Evolutionary conservation across 2,888 invertebrate genomes (phyloP).

Genomic region (Dendrolimus houi): DNA sequence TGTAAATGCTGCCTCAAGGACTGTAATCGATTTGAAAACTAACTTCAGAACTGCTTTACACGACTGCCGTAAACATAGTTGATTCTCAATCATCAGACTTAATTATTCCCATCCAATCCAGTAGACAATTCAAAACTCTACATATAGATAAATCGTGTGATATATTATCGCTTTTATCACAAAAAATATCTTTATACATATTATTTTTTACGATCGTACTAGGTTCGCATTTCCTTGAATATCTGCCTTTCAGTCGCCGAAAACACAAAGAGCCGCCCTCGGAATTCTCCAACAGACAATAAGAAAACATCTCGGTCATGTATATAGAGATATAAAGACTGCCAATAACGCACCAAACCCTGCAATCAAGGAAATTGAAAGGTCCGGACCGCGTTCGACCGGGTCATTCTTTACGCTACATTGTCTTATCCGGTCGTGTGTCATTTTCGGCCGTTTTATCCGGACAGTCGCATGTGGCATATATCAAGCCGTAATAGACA

Average conservation of each 20-base stretch:
- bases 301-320: constrained; percentile 33
- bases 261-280: constrained; percentile 1
- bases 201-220: too few relatives aligned
- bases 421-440: constrained; percentile 55
- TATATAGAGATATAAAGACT: constrained; percentile 40
- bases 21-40: too few relatives aligned
- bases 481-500: too few relatives aligned
- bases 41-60: too few relatives aligned
- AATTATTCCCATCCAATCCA: too few relatives aligned
- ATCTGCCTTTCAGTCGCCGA: neutral
- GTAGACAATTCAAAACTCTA: too few relatives aligned
- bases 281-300: constrained; percentile 14
- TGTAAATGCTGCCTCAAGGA: too few relatives aligned
- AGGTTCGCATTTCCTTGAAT: neutral
- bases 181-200: too few relatives aligned
- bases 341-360: constrained; percentile 24
- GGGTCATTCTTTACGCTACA: constrained; percentile 48
- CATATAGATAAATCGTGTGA: too few relatives aligned
- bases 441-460: constrained; percentile 43
- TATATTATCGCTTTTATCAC: too few relatives aligned
- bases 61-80: too few relatives aligned
- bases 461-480: constrained; percentile 14
- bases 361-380: constrained; percentile 67
- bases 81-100: too few relatives aligned
- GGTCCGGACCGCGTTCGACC: constrained; percentile 37